phyloP scores from a whole-genome alignment of 1,140 invertebrate genomes.

The Bacillus rossius region DNA sequence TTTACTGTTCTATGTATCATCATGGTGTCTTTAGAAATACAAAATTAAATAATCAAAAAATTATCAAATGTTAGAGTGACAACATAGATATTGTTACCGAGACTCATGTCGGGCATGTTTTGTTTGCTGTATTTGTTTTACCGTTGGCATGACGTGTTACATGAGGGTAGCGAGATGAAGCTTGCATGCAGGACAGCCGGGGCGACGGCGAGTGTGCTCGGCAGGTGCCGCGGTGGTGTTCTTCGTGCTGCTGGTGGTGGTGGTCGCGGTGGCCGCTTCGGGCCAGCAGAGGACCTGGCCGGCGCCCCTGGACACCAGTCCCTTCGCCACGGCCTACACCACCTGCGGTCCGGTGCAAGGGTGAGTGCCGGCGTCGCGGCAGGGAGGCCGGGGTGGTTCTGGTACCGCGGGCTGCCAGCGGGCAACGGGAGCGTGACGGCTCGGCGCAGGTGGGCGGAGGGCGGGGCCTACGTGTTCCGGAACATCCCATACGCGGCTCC shows the following conservation, averaged over 20 bases:
- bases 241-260: slow-evolving; percentile 51
- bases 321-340: slow-evolving; percentile 63
- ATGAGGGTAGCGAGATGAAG: too few relatives aligned
- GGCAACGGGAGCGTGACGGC: neutral
- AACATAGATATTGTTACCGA: too few relatives aligned
- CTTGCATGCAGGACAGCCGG: too few relatives aligned
- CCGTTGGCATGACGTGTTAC: too few relatives aligned
- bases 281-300: slow-evolving; percentile 36
- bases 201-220: too few relatives aligned
- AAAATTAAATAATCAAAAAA: too few relatives aligned
- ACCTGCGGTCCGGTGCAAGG: slow-evolving; percentile 75
- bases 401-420: neutral
- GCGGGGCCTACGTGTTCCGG: slow-evolving; percentile 71
- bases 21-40: too few relatives aligned
- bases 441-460: slow-evolving; percentile 55
- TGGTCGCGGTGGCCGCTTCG: slow-evolving; percentile 58
- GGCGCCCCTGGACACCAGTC: slow-evolving; percentile 44
- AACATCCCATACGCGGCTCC: slow-evolving; percentile 83
- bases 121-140: too few relatives aligned
- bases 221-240: slow-evolving; percentile 42
- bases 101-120: too few relatives aligned
- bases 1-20: too few relatives aligned
- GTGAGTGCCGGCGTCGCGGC: slow-evolving; percentile 37
- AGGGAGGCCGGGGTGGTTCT: too few relatives aligned
- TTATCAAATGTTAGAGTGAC: too few relatives aligned